A percentile compares a stretch with the other conserved stretches of the same genome.
Conservation (phyloP, 1,140 invertebrate species). For the Eriocheir sinensis region DNA sequence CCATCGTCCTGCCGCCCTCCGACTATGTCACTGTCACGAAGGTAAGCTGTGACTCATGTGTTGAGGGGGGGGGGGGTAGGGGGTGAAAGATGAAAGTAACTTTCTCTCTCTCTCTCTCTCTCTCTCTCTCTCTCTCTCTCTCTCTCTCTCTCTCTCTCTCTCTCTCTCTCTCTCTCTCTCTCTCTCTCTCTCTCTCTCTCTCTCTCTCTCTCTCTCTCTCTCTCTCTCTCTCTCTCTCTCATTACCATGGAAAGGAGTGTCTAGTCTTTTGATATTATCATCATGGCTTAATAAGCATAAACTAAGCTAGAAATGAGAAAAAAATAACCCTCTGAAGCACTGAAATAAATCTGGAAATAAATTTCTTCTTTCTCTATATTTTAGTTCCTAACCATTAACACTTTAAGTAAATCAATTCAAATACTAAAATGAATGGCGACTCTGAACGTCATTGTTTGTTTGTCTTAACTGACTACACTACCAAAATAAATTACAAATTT, state of each 20-base stretch:
- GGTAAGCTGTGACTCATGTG: not conserved
- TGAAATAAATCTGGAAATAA: not conserved
- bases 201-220: not conserved
- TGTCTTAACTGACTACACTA: not conserved
- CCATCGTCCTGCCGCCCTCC: not conserved
- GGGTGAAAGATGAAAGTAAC: too few relatives aligned
- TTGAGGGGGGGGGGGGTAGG: too few relatives aligned
- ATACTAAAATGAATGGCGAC: not conserved
- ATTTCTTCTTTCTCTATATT: not conserved
- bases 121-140: not conserved
- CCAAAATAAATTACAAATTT: not conserved
- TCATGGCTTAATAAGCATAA: not conserved
- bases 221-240: not conserved
- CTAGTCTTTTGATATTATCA: not conserved
- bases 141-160: not conserved
- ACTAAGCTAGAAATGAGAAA: not conserved
- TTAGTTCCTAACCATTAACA: not conserved
- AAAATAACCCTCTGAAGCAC: not conserved
- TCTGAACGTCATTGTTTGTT: not conserved
- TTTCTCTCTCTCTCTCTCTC: not conserved
- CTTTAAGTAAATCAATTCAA: not conserved
- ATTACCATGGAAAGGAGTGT: not conserved
- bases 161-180: not conserved
- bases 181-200: not conserved
- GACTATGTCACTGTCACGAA: conserved; percentile 63